Evolutionary conservation across 2,888 invertebrate species (phyloP).

Genomic region (Eledone cirrhosa): DNA sequence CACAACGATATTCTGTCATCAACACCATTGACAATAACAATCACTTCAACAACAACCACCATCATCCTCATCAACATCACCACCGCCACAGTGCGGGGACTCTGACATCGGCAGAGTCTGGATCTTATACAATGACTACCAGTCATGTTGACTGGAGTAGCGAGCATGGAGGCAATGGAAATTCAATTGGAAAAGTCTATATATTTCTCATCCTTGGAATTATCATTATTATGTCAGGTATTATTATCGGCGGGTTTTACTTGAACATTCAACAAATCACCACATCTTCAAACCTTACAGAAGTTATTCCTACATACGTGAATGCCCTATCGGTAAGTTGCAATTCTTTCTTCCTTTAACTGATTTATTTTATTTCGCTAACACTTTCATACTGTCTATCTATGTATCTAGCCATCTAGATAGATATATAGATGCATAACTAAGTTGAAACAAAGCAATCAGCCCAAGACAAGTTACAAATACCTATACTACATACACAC

Average conservation of each 20-base stretch:
- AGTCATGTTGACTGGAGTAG: background rate
- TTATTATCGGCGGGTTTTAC: slow-evolving; percentile 81
- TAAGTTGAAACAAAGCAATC: no score
- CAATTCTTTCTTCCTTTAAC: background rate
- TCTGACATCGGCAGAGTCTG: background rate
- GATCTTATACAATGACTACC: background rate
- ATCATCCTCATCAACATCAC: background rate
- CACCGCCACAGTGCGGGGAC: background rate
- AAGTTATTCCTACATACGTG: slow-evolving; percentile 94
- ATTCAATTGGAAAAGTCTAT: slow-evolving; percentile 66
- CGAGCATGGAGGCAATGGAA: background rate
- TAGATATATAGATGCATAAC: no score
- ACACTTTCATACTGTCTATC: background rate
- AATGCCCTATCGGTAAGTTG: slow-evolving; percentile 86
- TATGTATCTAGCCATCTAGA: no score
- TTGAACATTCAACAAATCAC: slow-evolving; percentile 83
- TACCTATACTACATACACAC: no score
- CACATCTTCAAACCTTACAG: slow-evolving; percentile 79
- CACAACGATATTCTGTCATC: no score
- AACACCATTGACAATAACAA: no score
- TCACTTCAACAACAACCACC: background rate
- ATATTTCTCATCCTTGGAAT: slow-evolving; percentile 83
- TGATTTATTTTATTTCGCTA: background rate
- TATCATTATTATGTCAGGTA: slow-evolving; percentile 73
- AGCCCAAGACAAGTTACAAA: no score